These are phyloP conservation scores for Gila orcuttii DNA, from an alignment of 2,113 vertebrate genomes.

Conservation along the genomic window DNA sequence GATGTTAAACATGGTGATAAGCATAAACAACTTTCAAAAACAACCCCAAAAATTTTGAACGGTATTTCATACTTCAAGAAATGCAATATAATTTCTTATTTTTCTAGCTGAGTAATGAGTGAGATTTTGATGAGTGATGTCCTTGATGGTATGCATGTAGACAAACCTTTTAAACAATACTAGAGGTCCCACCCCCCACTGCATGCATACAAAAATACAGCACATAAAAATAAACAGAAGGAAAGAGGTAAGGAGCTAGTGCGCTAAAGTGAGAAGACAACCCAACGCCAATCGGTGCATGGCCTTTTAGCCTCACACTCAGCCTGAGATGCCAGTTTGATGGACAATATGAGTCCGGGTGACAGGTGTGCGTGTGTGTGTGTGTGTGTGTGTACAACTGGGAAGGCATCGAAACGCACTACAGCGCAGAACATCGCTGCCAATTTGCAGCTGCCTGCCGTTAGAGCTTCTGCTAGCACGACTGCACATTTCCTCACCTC, in stretches of 20 bases:
- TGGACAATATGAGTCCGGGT: constrained; percentile 64
- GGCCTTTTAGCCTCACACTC: constrained; percentile 70
- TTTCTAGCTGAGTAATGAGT: background rate
- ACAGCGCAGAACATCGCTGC: constrained; percentile 32
- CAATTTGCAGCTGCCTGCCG: constrained; percentile 51
- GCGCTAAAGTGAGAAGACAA: constrained; percentile 66
- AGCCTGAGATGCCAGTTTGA: constrained; percentile 76
- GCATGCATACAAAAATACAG: constrained; percentile 41
- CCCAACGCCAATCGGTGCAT: constrained; percentile 72
- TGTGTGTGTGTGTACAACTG: constrained; percentile 22
- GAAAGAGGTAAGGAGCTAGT: constrained; percentile 52
- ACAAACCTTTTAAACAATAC: background rate
- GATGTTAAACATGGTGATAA: background rate
- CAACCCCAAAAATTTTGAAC: background rate
- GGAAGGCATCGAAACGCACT: constrained; percentile 4
- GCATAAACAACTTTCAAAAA: background rate
- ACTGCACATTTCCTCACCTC: constrained; percentile 10
- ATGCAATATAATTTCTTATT: background rate
- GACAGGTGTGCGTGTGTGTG: constrained; percentile 66
- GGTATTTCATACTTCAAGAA: background rate
- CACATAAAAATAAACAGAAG: constrained; percentile 46
- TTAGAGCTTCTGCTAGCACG: constrained; percentile 30
- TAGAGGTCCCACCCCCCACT: background rate
- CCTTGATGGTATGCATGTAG: background rate
- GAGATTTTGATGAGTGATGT: background rate